Percentiles rank a stretch among this genome's conserved stretches.
These are phyloP conservation scores for Branchipolynoe longqiensis DNA, from an alignment of 2,888 invertebrate genomes.

Conservation along the genomic window DNA sequence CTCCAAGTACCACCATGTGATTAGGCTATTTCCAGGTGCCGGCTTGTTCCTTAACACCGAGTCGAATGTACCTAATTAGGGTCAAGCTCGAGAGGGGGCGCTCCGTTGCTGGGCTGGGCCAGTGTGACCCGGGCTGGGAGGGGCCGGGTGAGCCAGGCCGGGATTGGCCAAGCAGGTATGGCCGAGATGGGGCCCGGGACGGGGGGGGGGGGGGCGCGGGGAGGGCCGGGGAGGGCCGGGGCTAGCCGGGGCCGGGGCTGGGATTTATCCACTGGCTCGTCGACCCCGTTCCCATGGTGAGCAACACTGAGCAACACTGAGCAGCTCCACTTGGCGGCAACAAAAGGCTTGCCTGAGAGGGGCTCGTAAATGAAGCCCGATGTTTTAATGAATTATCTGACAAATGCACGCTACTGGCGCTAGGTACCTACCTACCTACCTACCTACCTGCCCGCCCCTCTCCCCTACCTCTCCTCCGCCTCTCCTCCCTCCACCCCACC, in stretches of 20 bases:
- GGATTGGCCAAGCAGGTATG: too few relatives aligned
- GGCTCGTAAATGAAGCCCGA: conserved; percentile 27
- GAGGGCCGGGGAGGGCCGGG: not conserved
- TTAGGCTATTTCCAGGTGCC: too few relatives aligned
- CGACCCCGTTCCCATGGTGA: conserved; percentile 10
- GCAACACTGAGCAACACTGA: not conserved
- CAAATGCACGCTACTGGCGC: conserved; percentile 30
- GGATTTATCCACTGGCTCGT: too few relatives aligned
- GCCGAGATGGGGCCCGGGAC: too few relatives aligned
- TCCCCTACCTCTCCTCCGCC: not conserved
- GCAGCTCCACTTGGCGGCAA: conserved; percentile 4
- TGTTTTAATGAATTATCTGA: conserved; percentile 45
- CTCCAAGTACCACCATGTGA: too few relatives aligned
- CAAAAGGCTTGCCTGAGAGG: conserved; percentile 35
- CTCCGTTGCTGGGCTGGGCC: too few relatives aligned
- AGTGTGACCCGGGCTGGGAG: too few relatives aligned
- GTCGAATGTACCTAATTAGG: not conserved
- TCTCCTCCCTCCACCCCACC: not conserved
- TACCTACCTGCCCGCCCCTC: not conserved
- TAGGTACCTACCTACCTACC: not conserved
- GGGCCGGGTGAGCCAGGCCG: too few relatives aligned
- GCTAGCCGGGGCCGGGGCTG: not conserved
- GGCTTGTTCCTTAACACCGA: too few relatives aligned
- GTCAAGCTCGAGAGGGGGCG: too few relatives aligned
- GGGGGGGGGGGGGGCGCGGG: not conserved